A percentile compares a stretch with the other conserved stretches of the same genome.
Evolutionary conservation across 2,113 vertebrate species (phyloP).

Genomic region (Mustelus asterias): DNA sequence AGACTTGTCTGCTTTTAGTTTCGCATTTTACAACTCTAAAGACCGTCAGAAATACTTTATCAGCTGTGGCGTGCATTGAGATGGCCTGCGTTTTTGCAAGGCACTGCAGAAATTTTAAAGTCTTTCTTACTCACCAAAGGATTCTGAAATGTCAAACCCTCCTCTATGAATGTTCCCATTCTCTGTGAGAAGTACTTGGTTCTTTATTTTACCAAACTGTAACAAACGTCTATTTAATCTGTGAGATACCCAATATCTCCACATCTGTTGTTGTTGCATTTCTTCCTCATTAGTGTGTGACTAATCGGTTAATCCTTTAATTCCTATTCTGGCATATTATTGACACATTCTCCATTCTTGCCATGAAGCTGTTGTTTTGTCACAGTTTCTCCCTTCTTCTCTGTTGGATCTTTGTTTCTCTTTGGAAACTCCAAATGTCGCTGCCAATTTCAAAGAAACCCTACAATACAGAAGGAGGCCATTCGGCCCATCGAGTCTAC

Average conservation of each 20-base stretch:
- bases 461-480: too few species aligned
- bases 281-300: not conserved
- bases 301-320: not conserved
- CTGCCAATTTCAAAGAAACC: too few species aligned
- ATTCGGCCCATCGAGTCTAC: too few species aligned
- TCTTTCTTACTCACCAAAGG: not conserved
- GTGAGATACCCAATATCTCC: not conserved
- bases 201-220: not conserved
- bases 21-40: not conserved
- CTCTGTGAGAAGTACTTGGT: not conserved
- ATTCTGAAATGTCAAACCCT: not conserved
- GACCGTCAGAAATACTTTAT: not conserved
- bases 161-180: not conserved
- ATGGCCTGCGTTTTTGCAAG: not conserved
- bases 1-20: not conserved
- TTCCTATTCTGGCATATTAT: not conserved
- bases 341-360: not conserved
- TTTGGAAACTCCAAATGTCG: not conserved
- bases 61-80: not conserved
- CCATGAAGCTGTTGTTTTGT: not conserved
- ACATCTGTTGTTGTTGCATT: not conserved
- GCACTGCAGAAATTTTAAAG: not conserved
- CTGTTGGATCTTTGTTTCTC: not conserved
- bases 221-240: not conserved
- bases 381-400: not conserved